Base-by-base conservation (phyloP, 1,140 invertebrate species). In the Brachionus angularis region DNA sequence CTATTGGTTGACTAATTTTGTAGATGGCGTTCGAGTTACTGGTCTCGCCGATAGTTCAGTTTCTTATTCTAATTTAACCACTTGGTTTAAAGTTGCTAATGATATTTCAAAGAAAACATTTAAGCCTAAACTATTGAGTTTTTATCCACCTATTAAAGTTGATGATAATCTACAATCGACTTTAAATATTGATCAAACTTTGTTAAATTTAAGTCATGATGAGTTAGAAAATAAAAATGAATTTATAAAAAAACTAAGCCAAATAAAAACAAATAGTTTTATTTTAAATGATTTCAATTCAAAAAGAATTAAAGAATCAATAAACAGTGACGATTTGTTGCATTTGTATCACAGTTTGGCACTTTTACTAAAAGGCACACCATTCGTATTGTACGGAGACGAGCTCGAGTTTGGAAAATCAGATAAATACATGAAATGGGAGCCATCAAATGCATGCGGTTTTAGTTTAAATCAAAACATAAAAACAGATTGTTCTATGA, bases 351-450 rank as follows among this genome's bases (percentile, higher is more conserved):
- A 58, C 10, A 39, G 33, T 23, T 58, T 47, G 16, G 21, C 36
- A 2, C 1, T 70, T n/a, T 52, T 70, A 27, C 21, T 70, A 8
- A 50, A 21, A 18, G 67, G 67, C 25, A 47, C 67, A 31, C 67
- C 67, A 42, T 1, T 70, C 16, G 21, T 70, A 27, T 29, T 70
- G 18, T 70, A 70, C 18, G 67, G 67, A 16, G 67, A 70, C 14
- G 67, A 70, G 31, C 27, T 70, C 14, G 67, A 18, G 3, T 33
- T 70, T 16, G 21, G 12, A 21, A 12, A 34, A 16, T 3, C 33
- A 1, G 44, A 67, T 10, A 12, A 7, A 16, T 33, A 25, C 33
- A 67, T 67, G 62, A 46, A 67, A 29, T 67, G 62, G 62, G 42
- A 67, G 10, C 5, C n/a, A 3, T 27, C 7, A 18, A 12, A n/a